Base-by-base conservation (phyloP, 1,140 invertebrate species). In the Stegodyphus dumicola region DNA sequence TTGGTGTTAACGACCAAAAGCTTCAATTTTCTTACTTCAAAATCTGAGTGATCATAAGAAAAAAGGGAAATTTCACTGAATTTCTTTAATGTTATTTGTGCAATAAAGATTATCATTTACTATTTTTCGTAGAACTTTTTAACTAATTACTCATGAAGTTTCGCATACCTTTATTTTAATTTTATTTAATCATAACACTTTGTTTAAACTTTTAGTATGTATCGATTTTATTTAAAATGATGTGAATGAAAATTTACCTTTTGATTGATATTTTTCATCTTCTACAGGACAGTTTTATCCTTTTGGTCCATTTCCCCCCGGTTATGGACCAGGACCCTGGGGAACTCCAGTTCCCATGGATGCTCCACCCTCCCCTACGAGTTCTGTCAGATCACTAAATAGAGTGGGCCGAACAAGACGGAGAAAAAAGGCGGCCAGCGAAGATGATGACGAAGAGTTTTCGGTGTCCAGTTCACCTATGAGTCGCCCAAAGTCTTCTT, bases 401-500 rank as follows among this genome's bases (percentile, higher is more conserved):
- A n/a, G 79, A 13, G 13, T 67, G 7, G 69, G 76, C 5, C 54
- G 66, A 9, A 49, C 71, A 0, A 53, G 56, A 13, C 71, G 86
- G 15, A 18, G 73, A 6, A 86, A 74, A 65, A 86, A 77, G 48
- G 33, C 18, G n/a, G 33, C 64, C 60, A 48, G 33, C 10, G 66
- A 79, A n/a, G 88, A 88, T n/a, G 89, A 89, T 51, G 87, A 88
- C n/a, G 88, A 85, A 33, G 79, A 81, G 13, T 66, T 74, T n/a
- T 87, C 85, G 6, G n/a, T 80, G 10, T 71, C 77, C 51, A 87
- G 86, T 60, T 87, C 86, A 0, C 76, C 79, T 7, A 52, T 79
- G 0, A 87, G 86, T 60, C 73, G 80, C 1, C 77, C 78, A 0
- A 87, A 87, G 33, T 87, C 86, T 5, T 83, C 86, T 6, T 83